These are phyloP conservation scores for Coleophora flavipennella DNA, from an alignment of 2,888 invertebrate genomes.

Conservation along the genomic window DNA sequence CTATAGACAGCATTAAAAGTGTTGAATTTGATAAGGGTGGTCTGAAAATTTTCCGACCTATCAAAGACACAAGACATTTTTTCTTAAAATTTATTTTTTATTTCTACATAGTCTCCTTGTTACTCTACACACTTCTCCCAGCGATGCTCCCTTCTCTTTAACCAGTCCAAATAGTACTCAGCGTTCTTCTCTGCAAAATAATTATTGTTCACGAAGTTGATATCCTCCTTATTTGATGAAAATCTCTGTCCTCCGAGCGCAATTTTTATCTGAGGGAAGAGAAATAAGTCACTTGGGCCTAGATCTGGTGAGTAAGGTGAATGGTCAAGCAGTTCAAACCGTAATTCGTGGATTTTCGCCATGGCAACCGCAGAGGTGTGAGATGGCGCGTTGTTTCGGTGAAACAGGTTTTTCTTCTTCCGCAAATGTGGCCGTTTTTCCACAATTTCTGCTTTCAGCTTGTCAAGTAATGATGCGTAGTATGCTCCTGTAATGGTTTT, in stretches of 20 bases:
- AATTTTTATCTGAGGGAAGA: constrained; percentile 12
- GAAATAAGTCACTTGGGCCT: constrained; percentile 15
- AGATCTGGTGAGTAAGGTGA: constrained; percentile 16
- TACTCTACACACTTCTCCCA: constrained; percentile 9
- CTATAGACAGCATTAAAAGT: no score
- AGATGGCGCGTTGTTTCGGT: constrained; percentile 16
- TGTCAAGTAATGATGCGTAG: constrained; percentile 19
- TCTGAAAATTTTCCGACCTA: not conserved
- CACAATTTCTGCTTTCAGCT: constrained; percentile 15
- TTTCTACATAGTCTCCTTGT: constrained; percentile 7
- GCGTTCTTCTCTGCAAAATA: constrained; percentile 3
- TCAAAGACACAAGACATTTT: not conserved
- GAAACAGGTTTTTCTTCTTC: constrained; percentile 21
- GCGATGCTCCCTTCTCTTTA: constrained; percentile 8
- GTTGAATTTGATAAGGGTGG: no score
- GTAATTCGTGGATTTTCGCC: constrained; percentile 14
- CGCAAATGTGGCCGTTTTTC: constrained; percentile 18
- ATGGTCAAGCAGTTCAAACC: constrained; percentile 15
- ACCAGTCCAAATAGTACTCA: constrained; percentile 8
- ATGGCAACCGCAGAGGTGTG: constrained; percentile 13
- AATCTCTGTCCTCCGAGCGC: constrained; percentile 4
- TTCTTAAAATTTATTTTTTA: not conserved
- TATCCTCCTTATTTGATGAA: constrained; percentile 9
- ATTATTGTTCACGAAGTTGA: constrained; percentile 1
- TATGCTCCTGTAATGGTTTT: constrained; percentile 19